phyloP scores from a whole-genome alignment of 2,888 invertebrate genomes.

The Dynastes maya region DNA sequence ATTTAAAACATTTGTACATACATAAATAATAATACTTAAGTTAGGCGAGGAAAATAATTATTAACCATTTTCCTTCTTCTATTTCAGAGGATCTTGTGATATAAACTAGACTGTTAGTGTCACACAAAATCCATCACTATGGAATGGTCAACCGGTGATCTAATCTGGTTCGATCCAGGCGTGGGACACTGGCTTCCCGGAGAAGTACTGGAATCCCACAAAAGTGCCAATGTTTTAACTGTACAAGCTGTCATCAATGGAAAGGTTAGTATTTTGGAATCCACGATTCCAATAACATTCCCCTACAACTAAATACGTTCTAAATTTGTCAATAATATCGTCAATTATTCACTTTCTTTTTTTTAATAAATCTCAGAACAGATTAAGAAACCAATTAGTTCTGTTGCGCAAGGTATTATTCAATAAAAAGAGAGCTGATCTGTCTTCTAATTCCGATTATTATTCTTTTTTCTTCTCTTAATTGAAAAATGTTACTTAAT shows the following conservation, averaged over 20 bases:
- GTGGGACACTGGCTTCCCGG: constrained; percentile 93
- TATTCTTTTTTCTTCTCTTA: neutral
- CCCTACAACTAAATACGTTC: neutral
- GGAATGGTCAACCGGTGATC: constrained; percentile 86
- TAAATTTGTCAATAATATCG: too few relatives aligned
- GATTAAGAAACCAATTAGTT: too few relatives aligned
- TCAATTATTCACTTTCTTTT: too few relatives aligned
- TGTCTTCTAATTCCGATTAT: neutral
- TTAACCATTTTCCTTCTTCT: neutral
- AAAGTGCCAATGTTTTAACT: constrained; percentile 90
- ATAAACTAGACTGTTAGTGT: neutral
- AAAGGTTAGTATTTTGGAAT: constrained; percentile 76
- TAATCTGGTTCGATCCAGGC: constrained; percentile 96
- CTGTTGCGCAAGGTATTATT: neutral
- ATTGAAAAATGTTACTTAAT: too few relatives aligned
- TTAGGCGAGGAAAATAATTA: too few relatives aligned
- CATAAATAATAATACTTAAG: too few relatives aligned
- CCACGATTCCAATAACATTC: too few relatives aligned
- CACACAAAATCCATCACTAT: constrained; percentile 52
- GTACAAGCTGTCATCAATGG: constrained; percentile 91
- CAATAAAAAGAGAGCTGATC: neutral
- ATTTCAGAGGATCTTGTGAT: neutral
- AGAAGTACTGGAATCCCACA: constrained; percentile 91
- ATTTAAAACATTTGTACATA: too few relatives aligned
- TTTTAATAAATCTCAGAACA: too few relatives aligned